Percentiles rank a stretch among this genome's conserved stretches.
Conservation (phyloP, 2,888 invertebrate genomes). For the Spatulosminthurus flaviceps region DNA sequence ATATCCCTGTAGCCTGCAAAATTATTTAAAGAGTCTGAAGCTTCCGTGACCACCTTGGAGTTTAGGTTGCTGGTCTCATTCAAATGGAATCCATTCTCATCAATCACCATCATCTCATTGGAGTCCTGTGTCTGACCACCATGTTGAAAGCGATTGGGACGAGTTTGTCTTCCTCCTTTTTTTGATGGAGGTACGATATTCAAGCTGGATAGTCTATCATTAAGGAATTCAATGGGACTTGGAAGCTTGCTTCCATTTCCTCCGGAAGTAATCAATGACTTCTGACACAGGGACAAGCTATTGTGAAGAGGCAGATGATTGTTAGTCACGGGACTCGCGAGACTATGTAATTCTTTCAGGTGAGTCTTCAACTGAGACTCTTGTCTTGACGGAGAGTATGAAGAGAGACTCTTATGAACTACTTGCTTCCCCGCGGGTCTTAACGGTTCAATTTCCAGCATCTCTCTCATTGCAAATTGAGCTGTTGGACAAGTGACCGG, state of each 20-base stretch:
- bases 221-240: not conserved
- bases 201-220: constrained; percentile 2
- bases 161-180: not conserved
- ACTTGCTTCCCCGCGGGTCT: not conserved
- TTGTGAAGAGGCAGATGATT: constrained; percentile 12
- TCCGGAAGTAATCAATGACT: constrained; percentile 10
- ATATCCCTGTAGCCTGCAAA: constrained; percentile 83
- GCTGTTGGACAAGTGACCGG: constrained; percentile 59
- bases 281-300: constrained; percentile 27
- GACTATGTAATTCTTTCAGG: constrained; percentile 9
- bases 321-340: not conserved
- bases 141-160: constrained; percentile 15
- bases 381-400: constrained; percentile 23
- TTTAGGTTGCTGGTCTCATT: constrained; percentile 61
- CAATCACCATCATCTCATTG: constrained; percentile 42
- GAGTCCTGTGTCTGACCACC: not conserved
- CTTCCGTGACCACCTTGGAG: constrained; percentile 34
- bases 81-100: constrained; percentile 60
- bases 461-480: constrained; percentile 61
- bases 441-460: constrained; percentile 54
- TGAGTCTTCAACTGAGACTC: constrained; percentile 16
- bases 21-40: constrained; percentile 67
- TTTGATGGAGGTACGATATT: not conserved
- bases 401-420: constrained; percentile 7
- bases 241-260: constrained; percentile 37